Evolutionary conservation across 2,888 invertebrate species (phyloP).

Genomic region (Lycia hirtaria): DNA sequence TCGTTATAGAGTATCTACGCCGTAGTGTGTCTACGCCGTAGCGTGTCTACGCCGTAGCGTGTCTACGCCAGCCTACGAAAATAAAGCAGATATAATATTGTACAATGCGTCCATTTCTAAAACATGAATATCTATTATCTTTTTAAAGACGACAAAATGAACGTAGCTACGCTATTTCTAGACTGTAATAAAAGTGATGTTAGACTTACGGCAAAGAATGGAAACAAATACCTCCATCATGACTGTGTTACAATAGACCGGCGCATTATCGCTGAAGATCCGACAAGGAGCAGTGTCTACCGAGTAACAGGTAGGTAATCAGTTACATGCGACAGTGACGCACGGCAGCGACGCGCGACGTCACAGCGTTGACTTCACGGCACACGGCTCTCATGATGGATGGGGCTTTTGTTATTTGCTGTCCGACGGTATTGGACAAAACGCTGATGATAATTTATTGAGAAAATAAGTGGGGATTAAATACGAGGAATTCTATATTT

Average conservation of each 20-base stretch:
- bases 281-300: conserved; percentile 18
- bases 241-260: conserved; percentile 6
- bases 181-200: not conserved
- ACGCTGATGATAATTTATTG: conserved; percentile 22
- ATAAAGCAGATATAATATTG: too few relatives aligned
- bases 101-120: too few relatives aligned
- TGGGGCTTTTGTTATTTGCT: conserved; percentile 38
- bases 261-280: conserved; percentile 16
- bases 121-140: too few relatives aligned
- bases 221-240: not conserved
- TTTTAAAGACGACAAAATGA: too few relatives aligned
- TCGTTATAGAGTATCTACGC: not conserved
- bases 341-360: conserved; percentile 44
- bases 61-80: not conserved
- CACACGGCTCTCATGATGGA: conserved; percentile 37
- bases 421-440: conserved; percentile 23
- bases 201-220: not conserved
- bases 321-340: conserved; percentile 36
- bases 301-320: conserved; percentile 44
- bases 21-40: not conserved
- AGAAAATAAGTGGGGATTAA: not conserved
- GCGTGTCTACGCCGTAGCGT: too few relatives aligned
- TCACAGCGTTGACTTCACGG: conserved; percentile 39
- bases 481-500: not conserved
- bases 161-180: too few relatives aligned